Evolutionary conservation across 2,888 invertebrate genomes (phyloP), one percentile per base, ranked within the genome.

Genomic region (Azorinus chamasolen): DNA sequence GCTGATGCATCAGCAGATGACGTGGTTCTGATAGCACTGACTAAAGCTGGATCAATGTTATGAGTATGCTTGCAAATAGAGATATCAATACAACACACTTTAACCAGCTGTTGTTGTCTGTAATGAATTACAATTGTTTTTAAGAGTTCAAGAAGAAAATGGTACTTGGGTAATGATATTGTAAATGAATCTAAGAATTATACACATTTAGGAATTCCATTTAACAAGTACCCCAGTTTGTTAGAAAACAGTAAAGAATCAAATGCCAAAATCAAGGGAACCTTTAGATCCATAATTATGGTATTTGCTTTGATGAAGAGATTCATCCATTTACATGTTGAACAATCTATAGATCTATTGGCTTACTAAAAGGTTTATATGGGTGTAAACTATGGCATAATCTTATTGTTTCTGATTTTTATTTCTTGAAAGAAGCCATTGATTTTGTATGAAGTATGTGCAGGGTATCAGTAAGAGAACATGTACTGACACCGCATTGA

Each of bases 401-500:
- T 10, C 5, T 32, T 32, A 32, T 10, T 32, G 32, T 6, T 32
- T 32, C 32, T 10, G 10, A 32, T 32, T 32, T 10, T 32, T 32
- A 32, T 32, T 32, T 32, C 32, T 32, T 32, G 32, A 32, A 32
- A 32, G 10, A 32, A 6, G 32, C 3, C 50, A 50, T 50, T 20
- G 50, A 24, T 50, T 50, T 50, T 50, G 50, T 22, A 22, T 50
- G 5, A 50, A 50, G 20, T 50, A 22, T 22, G 20, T 50, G 18
- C 50, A 50, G 22, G 50, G 50, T 14, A 14, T 50, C 18, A 20
- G 22, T 22, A 50, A 50, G 22, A 14, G 24, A 24, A 50, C 50
- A 22, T 4, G 50, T 5, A 20, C 50, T 50, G 50, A 50, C 20
- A 50, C 20, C 4, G 50, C 50, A 22, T 22, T 50, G 24, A 22